Evolutionary conservation across 2,888 invertebrate genomes (phyloP).

Genomic region (Pocota personata): DNA sequence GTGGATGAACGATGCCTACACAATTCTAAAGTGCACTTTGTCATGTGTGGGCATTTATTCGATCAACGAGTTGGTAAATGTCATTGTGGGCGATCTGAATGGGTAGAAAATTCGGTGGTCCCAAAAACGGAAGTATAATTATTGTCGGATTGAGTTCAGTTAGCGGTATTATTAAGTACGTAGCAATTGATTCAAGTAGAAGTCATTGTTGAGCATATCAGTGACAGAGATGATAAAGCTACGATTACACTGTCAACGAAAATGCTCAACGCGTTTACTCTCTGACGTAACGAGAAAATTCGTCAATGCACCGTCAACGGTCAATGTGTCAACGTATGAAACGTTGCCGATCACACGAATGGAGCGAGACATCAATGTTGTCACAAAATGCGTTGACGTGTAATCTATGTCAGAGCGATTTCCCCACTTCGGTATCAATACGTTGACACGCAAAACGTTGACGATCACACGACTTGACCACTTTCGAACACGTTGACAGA

Average conservation of each 20-base stretch:
- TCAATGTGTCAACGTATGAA: too few species aligned
- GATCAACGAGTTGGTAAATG: background rate
- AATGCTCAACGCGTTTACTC: too few species aligned
- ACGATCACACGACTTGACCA: too few species aligned
- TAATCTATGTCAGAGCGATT: too few species aligned
- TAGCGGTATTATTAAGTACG: background rate
- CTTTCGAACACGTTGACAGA: too few species aligned
- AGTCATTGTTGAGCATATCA: background rate
- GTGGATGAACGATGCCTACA: background rate
- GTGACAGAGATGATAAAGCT: background rate
- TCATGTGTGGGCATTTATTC: background rate
- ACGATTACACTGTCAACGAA: background rate
- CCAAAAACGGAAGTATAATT: background rate
- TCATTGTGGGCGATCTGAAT: background rate
- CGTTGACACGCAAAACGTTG: too few species aligned
- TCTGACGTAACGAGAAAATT: too few species aligned
- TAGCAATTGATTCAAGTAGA: background rate
- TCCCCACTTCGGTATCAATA: too few species aligned
- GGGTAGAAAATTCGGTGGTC: background rate
- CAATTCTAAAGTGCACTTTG: slow-evolving; percentile 20
- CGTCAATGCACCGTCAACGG: too few species aligned
- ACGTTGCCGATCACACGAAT: too few species aligned
- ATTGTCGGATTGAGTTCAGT: background rate
- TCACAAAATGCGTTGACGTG: too few species aligned
- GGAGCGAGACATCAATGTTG: too few species aligned